These are phyloP conservation scores for Passer domesticus DNA, from an alignment of 2,113 vertebrate genomes.

Conservation along the genomic window DNA sequence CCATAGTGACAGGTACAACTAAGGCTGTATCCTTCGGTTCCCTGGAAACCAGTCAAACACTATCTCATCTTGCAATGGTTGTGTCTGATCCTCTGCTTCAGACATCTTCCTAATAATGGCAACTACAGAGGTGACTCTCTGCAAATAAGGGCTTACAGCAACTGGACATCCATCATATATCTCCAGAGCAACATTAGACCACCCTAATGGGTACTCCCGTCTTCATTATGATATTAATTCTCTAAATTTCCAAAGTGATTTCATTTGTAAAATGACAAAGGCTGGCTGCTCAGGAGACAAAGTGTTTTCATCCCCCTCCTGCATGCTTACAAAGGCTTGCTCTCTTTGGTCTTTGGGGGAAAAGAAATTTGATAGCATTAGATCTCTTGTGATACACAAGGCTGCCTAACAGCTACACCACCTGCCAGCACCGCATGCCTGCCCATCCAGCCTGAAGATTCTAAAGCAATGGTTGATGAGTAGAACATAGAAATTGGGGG, in stretches of 20 bases:
- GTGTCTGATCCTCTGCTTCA: slow-evolving; percentile 87
- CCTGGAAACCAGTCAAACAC: slow-evolving; percentile 94
- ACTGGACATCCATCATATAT: slow-evolving; percentile 93
- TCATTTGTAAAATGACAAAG: slow-evolving; percentile 94
- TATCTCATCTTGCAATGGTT: slow-evolving; percentile 86
- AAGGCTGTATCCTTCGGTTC: slow-evolving; percentile 82
- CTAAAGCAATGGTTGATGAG: slow-evolving; percentile 73
- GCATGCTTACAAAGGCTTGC: slow-evolving; percentile 80
- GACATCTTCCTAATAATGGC: slow-evolving; percentile 95
- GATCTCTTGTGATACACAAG: slow-evolving; percentile 87
- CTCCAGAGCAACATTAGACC: slow-evolving; percentile 95
- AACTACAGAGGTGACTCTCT: slow-evolving; percentile 91
- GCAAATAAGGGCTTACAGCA: slow-evolving; percentile 93
- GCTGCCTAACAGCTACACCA: slow-evolving; percentile 84
- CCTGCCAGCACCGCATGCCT: slow-evolving; percentile 83
- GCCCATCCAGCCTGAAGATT: slow-evolving; percentile 76
- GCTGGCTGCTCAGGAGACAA: slow-evolving; percentile 88
- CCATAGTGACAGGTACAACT: slow-evolving; percentile 88
- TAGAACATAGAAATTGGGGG: slow-evolving; percentile 65
- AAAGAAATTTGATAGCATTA: slow-evolving; percentile 87
- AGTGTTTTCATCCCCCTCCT: slow-evolving; percentile 87
- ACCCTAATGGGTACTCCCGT: slow-evolving; percentile 91
- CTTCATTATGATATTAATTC: slow-evolving; percentile 99
- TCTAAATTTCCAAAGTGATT: slow-evolving; percentile 92
- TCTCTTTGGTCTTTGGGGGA: slow-evolving; percentile 80